Percentiles rank a stretch among this genome's conserved stretches.
These are phyloP conservation scores for Telmatherina bonti DNA, from an alignment of 2,797 vertebrate species.

Conservation along the genomic window DNA sequence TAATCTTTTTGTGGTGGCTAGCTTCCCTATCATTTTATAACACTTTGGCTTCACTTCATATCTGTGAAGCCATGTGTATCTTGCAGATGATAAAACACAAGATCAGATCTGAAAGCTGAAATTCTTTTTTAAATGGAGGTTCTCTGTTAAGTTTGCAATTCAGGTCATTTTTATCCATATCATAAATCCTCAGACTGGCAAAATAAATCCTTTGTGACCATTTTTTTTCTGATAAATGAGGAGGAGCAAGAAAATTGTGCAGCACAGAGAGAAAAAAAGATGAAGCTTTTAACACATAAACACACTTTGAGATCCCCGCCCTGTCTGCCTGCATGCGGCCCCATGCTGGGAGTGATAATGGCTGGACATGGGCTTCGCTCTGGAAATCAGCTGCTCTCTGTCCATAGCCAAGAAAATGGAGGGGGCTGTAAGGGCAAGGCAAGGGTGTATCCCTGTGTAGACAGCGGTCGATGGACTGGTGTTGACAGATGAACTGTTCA, in stretches of 20 bases:
- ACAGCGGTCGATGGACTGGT: slow-evolving; percentile 57
- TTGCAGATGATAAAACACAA: not conserved
- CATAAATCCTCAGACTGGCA: slow-evolving; percentile 5
- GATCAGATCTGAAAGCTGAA: slow-evolving; percentile 10
- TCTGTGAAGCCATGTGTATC: not conserved
- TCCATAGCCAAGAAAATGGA: slow-evolving; percentile 56
- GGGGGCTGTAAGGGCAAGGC: slow-evolving; percentile 38
- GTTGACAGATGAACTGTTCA: slow-evolving; percentile 69
- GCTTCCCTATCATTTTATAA: slow-evolving; percentile 56
- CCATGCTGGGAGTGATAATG: slow-evolving; percentile 79
- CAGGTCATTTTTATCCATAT: slow-evolving; percentile 21
- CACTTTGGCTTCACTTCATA: slow-evolving; percentile 44
- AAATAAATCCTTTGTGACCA: slow-evolving; percentile 28
- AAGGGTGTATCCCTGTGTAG: slow-evolving; percentile 58
- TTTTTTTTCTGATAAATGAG: slow-evolving; percentile 10
- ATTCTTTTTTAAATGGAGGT: not conserved
- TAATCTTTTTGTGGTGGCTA: slow-evolving; percentile 1
- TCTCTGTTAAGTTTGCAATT: not conserved
- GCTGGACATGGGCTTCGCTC: slow-evolving; percentile 67
- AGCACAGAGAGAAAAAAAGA: slow-evolving; percentile 15
- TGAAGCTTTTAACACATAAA: slow-evolving; percentile 56
- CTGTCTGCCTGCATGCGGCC: slow-evolving; percentile 60
- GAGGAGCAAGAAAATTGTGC: slow-evolving; percentile 22
- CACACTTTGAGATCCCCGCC: slow-evolving; percentile 33
- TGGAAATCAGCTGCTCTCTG: slow-evolving; percentile 72